Evolutionary conservation across 2,113 vertebrate genomes (phyloP), one percentile per base, ranked within the genome.

Genomic region (Oceanites oceanicus): DNA sequence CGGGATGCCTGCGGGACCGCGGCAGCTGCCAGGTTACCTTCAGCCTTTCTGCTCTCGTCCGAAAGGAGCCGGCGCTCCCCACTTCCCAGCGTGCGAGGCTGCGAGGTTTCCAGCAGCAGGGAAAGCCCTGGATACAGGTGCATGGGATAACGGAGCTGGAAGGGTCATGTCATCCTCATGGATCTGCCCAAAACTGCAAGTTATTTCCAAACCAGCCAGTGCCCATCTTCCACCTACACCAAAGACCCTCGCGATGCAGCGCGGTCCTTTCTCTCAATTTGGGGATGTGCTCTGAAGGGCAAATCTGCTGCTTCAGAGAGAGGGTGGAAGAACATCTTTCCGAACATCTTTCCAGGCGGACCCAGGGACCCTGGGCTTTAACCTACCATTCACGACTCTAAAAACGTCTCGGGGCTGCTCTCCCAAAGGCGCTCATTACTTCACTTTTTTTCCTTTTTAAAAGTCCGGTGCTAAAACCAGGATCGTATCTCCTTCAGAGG

Each of bases 1-100:
- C 2, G 1, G n/a, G 56, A 36, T 36, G 42, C 49, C 32, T 10
- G 15, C 0, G 1, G 36, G 36, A 65, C 29, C 4, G 3, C 3
- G 63, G 58, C 56, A 87, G 68, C 55, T 44, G 47, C 40, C 21
- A 29, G 32, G 22, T 52, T 65, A 30, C 58, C 71, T 58, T 65
- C 72, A 53, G 58, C 77, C 71, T 71, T 65, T 77, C 55, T 71
- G 7, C 50, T 68, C 63, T 58, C 77, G 21, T 27, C 30, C 1
- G 0, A 67, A 74, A n/a, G 75, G 40, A 74, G 38, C 74, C 89
- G 59, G 50, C 1, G 10, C 53, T 75, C n/a, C 23, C 17, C 25
- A 3, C 32, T 27, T 49, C 36, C 71, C 30, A 15, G 50, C 6
- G 1, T 4, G 50, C 73, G 34, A 63, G 36, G 58, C 27, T 27